phyloP scores from a whole-genome alignment of 1,140 invertebrate species.

The Hormaphis cornu region DNA sequence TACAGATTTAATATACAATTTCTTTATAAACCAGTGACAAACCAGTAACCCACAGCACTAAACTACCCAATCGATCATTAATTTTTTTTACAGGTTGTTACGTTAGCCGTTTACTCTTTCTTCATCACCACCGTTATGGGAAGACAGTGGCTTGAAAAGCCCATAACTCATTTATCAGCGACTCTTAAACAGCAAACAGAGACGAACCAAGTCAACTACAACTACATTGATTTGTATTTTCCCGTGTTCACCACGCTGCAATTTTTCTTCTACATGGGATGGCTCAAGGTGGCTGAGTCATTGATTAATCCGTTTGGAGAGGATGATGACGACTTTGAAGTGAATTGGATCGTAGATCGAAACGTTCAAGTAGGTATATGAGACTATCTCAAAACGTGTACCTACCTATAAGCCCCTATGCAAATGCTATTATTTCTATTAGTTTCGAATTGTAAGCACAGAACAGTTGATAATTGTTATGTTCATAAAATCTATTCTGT shows the following conservation, averaged over 20 bases:
- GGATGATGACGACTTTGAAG: slow-evolving; percentile 77
- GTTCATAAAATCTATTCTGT: too few species aligned
- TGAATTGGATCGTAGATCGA: slow-evolving; percentile 81
- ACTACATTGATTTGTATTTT: slow-evolving; percentile 66
- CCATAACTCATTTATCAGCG: neutral
- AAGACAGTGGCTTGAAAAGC: slow-evolving; percentile 60
- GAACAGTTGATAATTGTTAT: too few species aligned
- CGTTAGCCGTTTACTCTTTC: slow-evolving; percentile 82
- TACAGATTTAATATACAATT: too few species aligned
- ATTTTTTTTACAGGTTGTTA: slow-evolving; percentile 61
- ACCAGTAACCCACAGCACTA: neutral
- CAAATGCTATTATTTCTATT: too few species aligned
- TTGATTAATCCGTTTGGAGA: slow-evolving; percentile 83
- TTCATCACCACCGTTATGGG: slow-evolving; percentile 73
- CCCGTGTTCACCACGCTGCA: slow-evolving; percentile 77
- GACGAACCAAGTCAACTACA: slow-evolving; percentile 37
- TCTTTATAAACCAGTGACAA: too few species aligned
- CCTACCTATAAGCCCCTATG: too few species aligned
- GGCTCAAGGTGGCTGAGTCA: slow-evolving; percentile 79
- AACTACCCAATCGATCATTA: neutral
- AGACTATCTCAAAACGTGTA: too few species aligned
- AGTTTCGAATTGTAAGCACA: too few species aligned
- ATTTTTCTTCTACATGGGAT: slow-evolving; percentile 85
- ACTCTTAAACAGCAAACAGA: slow-evolving; percentile 40
- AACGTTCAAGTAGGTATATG: slow-evolving; percentile 64